Evolutionary conservation across 35 echinoderm and acorn worm species (phyloP), one percentile per base, ranked within the genome.

Genomic region (Ophioderma brevispina): DNA sequence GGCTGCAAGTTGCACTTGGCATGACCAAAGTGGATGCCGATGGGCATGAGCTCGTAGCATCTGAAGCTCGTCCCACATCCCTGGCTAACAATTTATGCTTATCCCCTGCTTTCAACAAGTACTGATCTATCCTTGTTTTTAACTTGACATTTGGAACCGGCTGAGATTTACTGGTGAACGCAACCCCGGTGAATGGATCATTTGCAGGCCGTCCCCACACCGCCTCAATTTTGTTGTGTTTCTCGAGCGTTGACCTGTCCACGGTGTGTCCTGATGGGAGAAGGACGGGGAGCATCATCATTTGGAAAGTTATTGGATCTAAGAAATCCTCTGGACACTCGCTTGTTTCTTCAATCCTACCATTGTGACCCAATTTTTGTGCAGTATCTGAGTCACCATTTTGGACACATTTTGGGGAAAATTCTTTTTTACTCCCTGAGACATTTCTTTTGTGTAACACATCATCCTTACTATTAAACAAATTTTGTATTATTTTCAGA

Each of bases 211-310:
- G 90, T 17, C 97, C 97, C 97, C 97, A 99, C 23, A 87, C 50
- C 19, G 93, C 93, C 55, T 99, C 94, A 30, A 91, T 85, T 31
- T 78, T 76, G 5, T 81, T 88, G 52, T 95, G 88, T 64, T 91
- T 90, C 0, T 93, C 88, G 13, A 99, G 75, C 8, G 97, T 99
- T 55, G 84, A 88, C 41, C 94, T 89, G 88, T 99, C 94, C 17
- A 99, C 38, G 8, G 93, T 93, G 80, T 99, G 94, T 13, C 97
- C 97, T 0, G 97, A 99, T 18, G 97, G 97, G 13, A 99, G 52
- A 40, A 95, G 88, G 0, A 99, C 87, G 15, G 97, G 97, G 30
- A 95, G 36, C 32, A 92, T 39, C 91, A 99, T 95, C 33, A 99
- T 89, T 17, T 95, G 64, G 83, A 40, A 88, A 28, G 97, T 99